Evolutionary conservation across 1,140 invertebrate genomes (phyloP).

Genomic region (Asbolus verrucosus): DNA sequence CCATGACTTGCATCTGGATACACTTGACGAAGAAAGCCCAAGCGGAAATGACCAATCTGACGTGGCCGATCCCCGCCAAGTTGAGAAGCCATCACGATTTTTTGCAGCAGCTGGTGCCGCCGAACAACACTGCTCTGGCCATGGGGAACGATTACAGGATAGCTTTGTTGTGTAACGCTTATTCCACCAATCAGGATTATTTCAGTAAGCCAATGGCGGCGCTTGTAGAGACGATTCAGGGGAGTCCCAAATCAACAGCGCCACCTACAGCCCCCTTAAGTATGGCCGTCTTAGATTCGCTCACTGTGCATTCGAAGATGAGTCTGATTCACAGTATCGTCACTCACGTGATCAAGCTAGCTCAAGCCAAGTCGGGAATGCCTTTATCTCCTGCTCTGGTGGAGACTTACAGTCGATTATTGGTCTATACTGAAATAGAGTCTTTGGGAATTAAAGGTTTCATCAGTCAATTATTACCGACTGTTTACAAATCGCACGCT

Average conservation of each 20-base stretch:
- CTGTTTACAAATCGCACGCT: conserved; percentile 91
- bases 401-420: conserved; percentile 92
- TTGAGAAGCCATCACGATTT: conserved; percentile 90
- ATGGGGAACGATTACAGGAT: conserved; percentile 90
- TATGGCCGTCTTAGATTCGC: conserved; percentile 90
- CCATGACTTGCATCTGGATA: conserved; percentile 96
- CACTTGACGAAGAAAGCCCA: conserved; percentile 93
- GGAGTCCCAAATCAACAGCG: conserved; percentile 73
- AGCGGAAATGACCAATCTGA: conserved; percentile 52
- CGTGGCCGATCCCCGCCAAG: conserved; percentile 82
- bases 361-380: conserved; percentile 86
- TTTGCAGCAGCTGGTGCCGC: conserved; percentile 83
- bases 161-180: conserved; percentile 94
- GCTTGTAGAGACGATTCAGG: conserved; percentile 89
- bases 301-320: conserved; percentile 98
- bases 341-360: conserved; percentile 88
- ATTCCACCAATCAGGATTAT: conserved; percentile 89
- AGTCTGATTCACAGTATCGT: conserved; percentile 96
- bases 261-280: conserved; percentile 86
- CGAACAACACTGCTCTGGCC: conserved; percentile 73
- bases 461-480: conserved; percentile 90
- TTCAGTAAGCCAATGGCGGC: conserved; percentile 66
- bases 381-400: conserved; percentile 90
- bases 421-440: conserved; percentile 97
- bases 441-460: conserved; percentile 97